These are phyloP conservation scores for Lathronympha strigana DNA, from an alignment of 2,888 invertebrate genomes.

Conservation along the genomic window DNA sequence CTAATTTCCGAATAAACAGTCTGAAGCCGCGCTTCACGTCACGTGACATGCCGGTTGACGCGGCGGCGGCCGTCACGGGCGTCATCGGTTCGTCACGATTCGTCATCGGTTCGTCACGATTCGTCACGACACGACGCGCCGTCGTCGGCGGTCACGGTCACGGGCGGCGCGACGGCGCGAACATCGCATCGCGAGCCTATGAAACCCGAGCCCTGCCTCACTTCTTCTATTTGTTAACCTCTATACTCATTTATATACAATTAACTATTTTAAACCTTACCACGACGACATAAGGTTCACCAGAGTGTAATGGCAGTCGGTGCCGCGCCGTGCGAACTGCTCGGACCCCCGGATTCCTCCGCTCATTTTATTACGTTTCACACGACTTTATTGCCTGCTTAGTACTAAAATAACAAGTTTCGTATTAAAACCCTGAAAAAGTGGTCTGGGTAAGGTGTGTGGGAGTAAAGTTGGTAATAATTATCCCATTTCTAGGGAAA, in stretches of 20 bases:
- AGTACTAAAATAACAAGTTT: constrained; percentile 15
- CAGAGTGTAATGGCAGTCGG: neutral
- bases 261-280: neutral
- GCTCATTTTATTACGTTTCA: constrained; percentile 26
- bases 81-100: constrained; percentile 5
- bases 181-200: constrained; percentile 13
- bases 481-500: too few relatives aligned
- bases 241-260: neutral
- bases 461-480: too few relatives aligned
- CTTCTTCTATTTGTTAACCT: neutral
- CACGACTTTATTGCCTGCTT: constrained; percentile 25
- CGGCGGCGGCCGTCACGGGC: neutral
- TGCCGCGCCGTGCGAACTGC: constrained; percentile 3
- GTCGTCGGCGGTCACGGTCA: constrained; percentile 11
- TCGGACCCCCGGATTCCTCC: neutral
- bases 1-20: too few relatives aligned
- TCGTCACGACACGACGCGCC: neutral
- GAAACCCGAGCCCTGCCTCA: constrained; percentile 1
- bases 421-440: neutral
- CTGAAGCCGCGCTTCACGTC: neutral
- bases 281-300: neutral
- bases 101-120: neutral
- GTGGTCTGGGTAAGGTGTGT: neutral
- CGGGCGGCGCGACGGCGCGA: constrained; percentile 14
- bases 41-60: neutral